Evolutionary conservation across 2,888 invertebrate species (phyloP), one percentile per base, ranked within the genome.

Genomic region (Xiphydria camelus): DNA sequence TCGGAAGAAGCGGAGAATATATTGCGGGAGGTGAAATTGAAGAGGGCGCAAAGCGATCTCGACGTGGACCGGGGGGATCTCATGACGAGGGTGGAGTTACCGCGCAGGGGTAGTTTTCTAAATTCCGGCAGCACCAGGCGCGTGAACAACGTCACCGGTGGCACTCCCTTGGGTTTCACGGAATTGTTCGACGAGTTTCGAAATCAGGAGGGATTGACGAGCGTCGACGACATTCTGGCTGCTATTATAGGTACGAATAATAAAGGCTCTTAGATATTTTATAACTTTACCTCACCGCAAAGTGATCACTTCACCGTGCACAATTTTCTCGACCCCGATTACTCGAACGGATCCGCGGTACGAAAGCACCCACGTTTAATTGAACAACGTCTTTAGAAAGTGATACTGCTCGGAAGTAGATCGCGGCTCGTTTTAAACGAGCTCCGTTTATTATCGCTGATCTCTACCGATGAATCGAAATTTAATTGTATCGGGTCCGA

Each of bases 161-260:
- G 90, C 39, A 90, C 91, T 55, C 91, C 91, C 40, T 78, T 91
- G 61, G 91, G 91, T 64, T 90, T 91, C 77, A 88, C 88, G 68
- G 91, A 91, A 78, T 81, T 91, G 62, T 91, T 91, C 75, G 89
- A 89, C 74, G 91, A 91, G 79, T 88, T 91, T 66, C 84, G 89
- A 61, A 84, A 90, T 64, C 91, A 92, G 77, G 92, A 92, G 78
- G 91, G 91, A 64, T 81, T 92, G 39, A 89, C 90, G 69, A 91
- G 89, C 44, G 84, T 92, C 77, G 92, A 93, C 69, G 91, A 91
- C 64, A 91, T 91, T 62, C 80, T 94, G 37, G 89, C 87, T 64
- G 89, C 89, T 66, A 93, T 94, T 69, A 91, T 94, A 62, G 75
- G 75, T 73, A 53, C 45, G 43, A 23, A n/a, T n/a, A n/a, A n/a